A percentile compares a stretch with the other conserved stretches of the same genome.
Evolutionary conservation across 2,888 invertebrate genomes (phyloP).

Genomic region (Drosophila neotestacea): DNA sequence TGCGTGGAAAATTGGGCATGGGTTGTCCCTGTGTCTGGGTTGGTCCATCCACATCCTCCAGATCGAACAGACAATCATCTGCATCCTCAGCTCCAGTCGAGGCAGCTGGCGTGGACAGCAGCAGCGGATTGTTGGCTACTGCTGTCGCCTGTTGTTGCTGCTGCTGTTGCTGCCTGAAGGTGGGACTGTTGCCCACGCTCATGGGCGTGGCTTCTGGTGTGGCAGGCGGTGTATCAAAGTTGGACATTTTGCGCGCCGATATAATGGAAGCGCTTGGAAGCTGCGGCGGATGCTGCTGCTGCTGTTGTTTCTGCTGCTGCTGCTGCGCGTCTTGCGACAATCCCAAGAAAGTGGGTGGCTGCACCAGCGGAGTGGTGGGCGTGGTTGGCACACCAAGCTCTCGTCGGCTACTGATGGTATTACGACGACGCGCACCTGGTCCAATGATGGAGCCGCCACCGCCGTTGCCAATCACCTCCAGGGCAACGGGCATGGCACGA

Average conservation of each 20-base stretch:
- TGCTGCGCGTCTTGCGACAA: conserved; percentile 32
- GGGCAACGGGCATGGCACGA: conserved; percentile 62
- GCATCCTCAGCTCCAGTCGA: conserved; percentile 84
- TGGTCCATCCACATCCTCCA: conserved; percentile 88
- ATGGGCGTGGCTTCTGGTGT: conserved; percentile 85
- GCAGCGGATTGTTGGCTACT: conserved; percentile 16
- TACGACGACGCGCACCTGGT: conserved; percentile 68
- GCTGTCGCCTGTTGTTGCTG: conserved; percentile 42
- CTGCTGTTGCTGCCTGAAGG: conserved; percentile 78
- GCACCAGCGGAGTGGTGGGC: conserved; percentile 71
- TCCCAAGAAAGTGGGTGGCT: conserved; percentile 58
- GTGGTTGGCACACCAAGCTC: conserved; percentile 78
- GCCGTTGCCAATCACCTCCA: conserved; percentile 72
- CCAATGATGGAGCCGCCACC: conserved; percentile 16
- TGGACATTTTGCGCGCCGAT: conserved; percentile 80
- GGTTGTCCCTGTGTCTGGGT: conserved; percentile 26
- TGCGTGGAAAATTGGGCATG: conserved; percentile 25
- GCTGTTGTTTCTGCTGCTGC: conserved; percentile 29
- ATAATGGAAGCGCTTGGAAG: conserved; percentile 52
- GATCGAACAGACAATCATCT: conserved; percentile 91
- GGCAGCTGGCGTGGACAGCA: conserved; percentile 36
- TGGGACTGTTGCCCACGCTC: conserved; percentile 85
- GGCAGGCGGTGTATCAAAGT: conserved; percentile 85
- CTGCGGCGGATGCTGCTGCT: conserved; percentile 32
- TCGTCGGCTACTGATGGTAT: conserved; percentile 76